Evolutionary conservation across 2,113 vertebrate genomes (phyloP), one percentile per base, ranked within the genome.

Genomic region (Steatornis caripensis): DNA sequence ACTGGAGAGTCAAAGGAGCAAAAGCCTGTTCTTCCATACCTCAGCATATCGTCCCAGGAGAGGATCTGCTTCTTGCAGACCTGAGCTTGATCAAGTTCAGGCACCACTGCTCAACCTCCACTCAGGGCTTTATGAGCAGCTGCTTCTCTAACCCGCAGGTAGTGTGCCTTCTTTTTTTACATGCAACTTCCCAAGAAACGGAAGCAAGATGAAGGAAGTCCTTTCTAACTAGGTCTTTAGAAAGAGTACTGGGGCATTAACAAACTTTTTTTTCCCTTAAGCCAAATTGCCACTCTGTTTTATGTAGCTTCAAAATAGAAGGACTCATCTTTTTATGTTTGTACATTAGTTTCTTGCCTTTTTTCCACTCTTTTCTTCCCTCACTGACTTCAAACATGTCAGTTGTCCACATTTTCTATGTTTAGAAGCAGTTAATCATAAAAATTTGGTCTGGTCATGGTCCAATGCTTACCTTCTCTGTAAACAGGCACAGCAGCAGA

Each of bases 381-480:
- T 92, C 62, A 41, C 23, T 32, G 37, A 82, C 11, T 91, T 80
- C 36, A 77, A 84, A 65, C 10, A 45, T 5, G 5, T n/a, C 41
- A 46, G 7, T n/a, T 65, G 12, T 49, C 53, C 9, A 3, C 24
- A 79, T 57, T 72, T 80, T 43, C 43, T 37, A 6, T 0, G 0
- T 51, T 91, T 69, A 57, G 19, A 21, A 53, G 49, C 36, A 68
- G 6, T 2, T 60, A 11, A n/a, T 49, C 19, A 29, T 30, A 45
- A 45, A 45, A 45, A 24, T 36, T 21, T 18, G 17, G 5, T 37
- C 61, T 70, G 43, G 34, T 58, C 10, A 22, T 19, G 15, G 19
- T 39, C 71, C 41, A 83, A 72, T 22, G 5, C 97, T 84, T 97
- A 98, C 98, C 97, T 98, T 46, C 39, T 97, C 84, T 66, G 80